These are phyloP conservation scores for Drosophila bifasciata DNA, from an alignment of 1,140 invertebrate species.

Conservation along the genomic window DNA sequence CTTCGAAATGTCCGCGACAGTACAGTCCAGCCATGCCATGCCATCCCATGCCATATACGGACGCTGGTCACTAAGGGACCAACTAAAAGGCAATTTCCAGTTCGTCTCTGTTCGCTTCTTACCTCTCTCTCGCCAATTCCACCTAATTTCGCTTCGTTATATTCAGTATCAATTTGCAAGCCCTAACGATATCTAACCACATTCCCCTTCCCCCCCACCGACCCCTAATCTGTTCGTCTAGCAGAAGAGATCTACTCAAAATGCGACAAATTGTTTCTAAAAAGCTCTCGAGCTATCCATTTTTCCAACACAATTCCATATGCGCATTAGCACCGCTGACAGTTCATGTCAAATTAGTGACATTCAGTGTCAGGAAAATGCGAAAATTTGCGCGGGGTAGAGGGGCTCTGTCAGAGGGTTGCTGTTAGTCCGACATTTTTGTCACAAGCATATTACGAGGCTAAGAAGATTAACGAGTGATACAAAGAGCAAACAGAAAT, in stretches of 20 bases:
- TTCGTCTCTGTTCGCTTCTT: no score
- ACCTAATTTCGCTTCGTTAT: conserved; percentile 47
- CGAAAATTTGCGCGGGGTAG: conserved; percentile 32
- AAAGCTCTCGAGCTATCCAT: conserved; percentile 42
- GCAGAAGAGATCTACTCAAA: conserved; percentile 29
- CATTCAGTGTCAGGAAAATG: conserved; percentile 71
- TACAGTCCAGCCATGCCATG: conserved; percentile 27
- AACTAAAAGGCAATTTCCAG: conserved; percentile 42
- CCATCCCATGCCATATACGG: no score
- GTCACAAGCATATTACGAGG: not conserved
- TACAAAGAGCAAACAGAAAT: no score
- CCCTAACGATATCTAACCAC: conserved; percentile 2
- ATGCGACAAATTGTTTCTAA: conserved; percentile 55
- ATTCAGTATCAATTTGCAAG: conserved; percentile 30
- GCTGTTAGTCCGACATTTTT: conserved; percentile 7
- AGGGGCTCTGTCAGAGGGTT: conserved; percentile 32
- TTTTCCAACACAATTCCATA: conserved; percentile 42
- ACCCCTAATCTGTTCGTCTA: not conserved
- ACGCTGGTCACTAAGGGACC: conserved; percentile 53
- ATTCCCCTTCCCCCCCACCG: conserved; percentile 8
- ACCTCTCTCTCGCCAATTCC: not conserved
- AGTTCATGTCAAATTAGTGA: conserved; percentile 77
- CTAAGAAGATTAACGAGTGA: conserved; percentile 14
- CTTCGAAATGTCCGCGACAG: conserved; percentile 34
- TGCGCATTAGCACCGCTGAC: conserved; percentile 67